These are phyloP conservation scores for Falco biarmicus DNA, from an alignment of 2,797 vertebrate species.

Conservation along the genomic window DNA sequence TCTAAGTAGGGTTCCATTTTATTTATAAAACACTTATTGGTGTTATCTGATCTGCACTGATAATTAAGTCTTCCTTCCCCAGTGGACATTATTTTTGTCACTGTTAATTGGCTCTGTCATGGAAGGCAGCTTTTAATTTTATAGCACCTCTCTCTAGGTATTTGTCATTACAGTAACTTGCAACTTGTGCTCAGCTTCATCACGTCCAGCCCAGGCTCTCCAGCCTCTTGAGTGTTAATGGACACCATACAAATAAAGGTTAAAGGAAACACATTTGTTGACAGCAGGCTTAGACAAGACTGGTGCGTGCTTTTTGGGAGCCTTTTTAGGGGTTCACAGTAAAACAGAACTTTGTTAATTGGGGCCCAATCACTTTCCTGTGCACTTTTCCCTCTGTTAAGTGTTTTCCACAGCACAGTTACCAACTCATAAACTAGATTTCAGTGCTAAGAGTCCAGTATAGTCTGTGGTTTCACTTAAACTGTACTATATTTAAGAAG, in stretches of 20 bases:
- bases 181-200: background rate
- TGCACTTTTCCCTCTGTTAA: background rate
- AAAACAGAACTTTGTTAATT: background rate
- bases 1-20: background rate
- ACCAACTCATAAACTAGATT: background rate
- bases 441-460: background rate
- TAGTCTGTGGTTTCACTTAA: background rate
- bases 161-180: background rate
- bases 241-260: background rate
- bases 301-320: background rate
- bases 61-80: slow-evolving; percentile 3
- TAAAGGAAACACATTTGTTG: background rate
- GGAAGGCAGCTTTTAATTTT: slow-evolving; percentile 25
- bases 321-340: background rate
- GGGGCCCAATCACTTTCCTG: background rate
- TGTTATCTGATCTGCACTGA: background rate
- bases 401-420: background rate
- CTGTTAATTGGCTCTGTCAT: slow-evolving; percentile 6
- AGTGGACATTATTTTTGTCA: background rate
- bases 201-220: background rate
- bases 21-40: background rate
- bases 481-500: background rate
- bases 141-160: background rate
- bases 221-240: background rate
- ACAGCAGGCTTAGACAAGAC: background rate